Evolutionary conservation across 2,113 vertebrate genomes (phyloP).

Genomic region (Pantherophis guttatus): DNA sequence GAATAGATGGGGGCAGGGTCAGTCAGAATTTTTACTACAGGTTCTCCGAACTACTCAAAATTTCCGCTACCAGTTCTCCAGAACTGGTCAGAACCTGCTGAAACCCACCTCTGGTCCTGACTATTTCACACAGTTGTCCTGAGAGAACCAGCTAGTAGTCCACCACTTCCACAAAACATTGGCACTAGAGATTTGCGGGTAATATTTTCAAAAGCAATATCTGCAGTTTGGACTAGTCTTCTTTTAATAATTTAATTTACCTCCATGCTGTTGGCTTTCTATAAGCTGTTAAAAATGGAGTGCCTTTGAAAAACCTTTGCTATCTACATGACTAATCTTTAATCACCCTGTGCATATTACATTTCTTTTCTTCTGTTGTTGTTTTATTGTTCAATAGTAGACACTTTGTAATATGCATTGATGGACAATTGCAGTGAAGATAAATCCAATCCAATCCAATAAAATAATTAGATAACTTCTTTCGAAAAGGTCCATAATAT

Average conservation of each 20-base stretch:
- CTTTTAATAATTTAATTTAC: neutral
- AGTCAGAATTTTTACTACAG: no score
- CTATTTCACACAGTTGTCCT: neutral
- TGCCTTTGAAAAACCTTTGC: neutral
- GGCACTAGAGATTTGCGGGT: neutral
- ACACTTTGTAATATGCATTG: neutral
- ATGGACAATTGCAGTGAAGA: neutral
- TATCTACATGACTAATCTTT: neutral
- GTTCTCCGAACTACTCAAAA: no score
- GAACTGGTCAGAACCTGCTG: no score
- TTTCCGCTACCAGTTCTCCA: no score
- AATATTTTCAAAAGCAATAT: neutral
- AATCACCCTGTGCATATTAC: neutral
- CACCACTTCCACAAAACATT: neutral
- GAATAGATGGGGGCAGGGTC: no score
- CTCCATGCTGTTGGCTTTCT: neutral
- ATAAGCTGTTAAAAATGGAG: neutral
- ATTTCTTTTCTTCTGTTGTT: neutral
- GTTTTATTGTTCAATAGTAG: neutral
- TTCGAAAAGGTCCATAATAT: conserved; percentile 50
- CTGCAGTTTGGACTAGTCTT: neutral
- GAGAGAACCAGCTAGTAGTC: neutral
- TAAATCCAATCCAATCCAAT: neutral
- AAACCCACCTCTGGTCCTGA: neutral
- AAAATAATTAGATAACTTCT: neutral